A percentile compares a stretch with the other conserved stretches of the same genome.
Evolutionary conservation across 2,888 invertebrate genomes (phyloP).

Genomic region (Meliscaeva auricollis): DNA sequence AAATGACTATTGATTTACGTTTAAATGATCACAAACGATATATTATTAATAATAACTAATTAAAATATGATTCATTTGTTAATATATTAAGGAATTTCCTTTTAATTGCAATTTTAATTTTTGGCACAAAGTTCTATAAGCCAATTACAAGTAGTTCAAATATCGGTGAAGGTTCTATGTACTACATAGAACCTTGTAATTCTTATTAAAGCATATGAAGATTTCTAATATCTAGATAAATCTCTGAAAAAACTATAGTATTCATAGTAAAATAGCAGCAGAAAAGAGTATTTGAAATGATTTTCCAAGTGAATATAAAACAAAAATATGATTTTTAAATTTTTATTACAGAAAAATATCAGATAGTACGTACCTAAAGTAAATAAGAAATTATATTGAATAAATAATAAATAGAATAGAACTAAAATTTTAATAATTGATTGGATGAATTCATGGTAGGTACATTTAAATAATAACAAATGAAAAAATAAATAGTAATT

Average conservation of each 20-base stretch:
- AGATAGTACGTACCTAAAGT: neutral
- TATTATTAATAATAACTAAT: too few species aligned
- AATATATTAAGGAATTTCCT: neutral
- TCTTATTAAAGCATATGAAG: slow-evolving; percentile 7
- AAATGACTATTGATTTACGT: too few species aligned
- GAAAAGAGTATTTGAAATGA: too few species aligned
- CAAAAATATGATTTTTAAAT: slow-evolving; percentile 9
- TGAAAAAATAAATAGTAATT: slow-evolving; percentile 5
- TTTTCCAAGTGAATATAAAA: neutral
- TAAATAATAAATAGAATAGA: slow-evolving; percentile 1
- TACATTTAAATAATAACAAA: neutral
- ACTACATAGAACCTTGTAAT: slow-evolving; percentile 27
- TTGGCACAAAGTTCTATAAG: slow-evolving; percentile 23
- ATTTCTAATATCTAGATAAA: too few species aligned
- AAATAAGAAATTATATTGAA: neutral
- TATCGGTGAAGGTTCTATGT: slow-evolving; percentile 13
- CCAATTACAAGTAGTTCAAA: slow-evolving; percentile 14
- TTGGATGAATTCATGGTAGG: neutral
- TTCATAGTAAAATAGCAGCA: neutral
- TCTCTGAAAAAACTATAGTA: neutral
- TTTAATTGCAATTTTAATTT: neutral
- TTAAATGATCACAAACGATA: too few species aligned
- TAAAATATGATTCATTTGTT: too few species aligned
- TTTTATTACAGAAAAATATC: slow-evolving; percentile 1
- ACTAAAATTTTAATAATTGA: too few species aligned